Evolutionary conservation across 2,113 vertebrate species (phyloP), one percentile per base, ranked within the genome.

Genomic region (Toxostoma redivivum): DNA sequence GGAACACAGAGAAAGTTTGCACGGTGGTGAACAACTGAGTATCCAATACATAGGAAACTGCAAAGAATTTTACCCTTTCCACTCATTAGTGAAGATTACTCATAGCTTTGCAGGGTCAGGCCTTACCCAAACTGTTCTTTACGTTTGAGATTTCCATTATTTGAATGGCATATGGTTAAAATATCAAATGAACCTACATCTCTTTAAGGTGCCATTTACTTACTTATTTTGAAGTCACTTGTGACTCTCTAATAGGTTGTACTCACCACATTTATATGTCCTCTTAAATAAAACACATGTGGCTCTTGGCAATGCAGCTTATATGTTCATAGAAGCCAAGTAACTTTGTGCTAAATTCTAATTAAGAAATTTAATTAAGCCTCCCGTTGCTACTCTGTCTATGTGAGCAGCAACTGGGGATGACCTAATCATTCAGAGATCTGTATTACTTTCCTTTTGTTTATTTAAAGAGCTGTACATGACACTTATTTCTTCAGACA

Each of bases 381-480:
- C 86, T 94, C 70, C 78, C 47, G 91, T 95, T 97, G 88, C 94
- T 97, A 95, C 94, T 87, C 87, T 94, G 86, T 84, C 53, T 88
- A 62, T 92, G 83, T 92, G 60, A 96, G 61, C 67, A 86, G 56
- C 74, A 83, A 57, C 72, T 92, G 69, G 86, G 87, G 96, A 92
- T 85, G 87, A 94, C 56, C 61, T 78, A 94, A 97, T 97, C 73
- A 96, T 94, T 92, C 89, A 33, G 66, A 96, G 71, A 91, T 94
- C 92, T 81, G 86, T 84, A 37, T 93, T 84, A 58, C 38, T 42
- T 94, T 83, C 70, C 67, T 69, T 66, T 81, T 92, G 54, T 73
- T 92, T 95, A 81, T 95, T 89, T 91, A 73, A 91, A 85, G 65
- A 81, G 27, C 38, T 90, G 86, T 74, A 88, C 3, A 7, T 72